phyloP scores from a whole-genome alignment of 2,888 invertebrate species.

The Zonitis immaculata region DNA sequence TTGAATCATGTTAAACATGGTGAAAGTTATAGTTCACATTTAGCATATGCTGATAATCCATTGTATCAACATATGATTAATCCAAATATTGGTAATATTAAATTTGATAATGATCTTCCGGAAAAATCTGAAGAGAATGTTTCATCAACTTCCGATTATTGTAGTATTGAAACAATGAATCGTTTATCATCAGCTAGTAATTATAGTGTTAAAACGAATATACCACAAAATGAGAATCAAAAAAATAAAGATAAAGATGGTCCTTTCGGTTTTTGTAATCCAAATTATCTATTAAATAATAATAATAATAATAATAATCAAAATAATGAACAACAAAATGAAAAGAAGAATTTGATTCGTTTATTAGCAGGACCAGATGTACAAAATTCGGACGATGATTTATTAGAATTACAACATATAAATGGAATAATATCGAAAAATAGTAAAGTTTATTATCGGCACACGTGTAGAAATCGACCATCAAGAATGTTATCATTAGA shows the following conservation, averaged over 20 bases:
- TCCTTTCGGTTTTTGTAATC: conserved; percentile 68
- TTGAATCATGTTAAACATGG: conserved; percentile 50
- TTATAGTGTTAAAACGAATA: conserved; percentile 48
- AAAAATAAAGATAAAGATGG: conserved; percentile 45
- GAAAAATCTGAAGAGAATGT: conserved; percentile 54
- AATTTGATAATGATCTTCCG: conserved; percentile 55
- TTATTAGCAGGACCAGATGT: conserved; percentile 23
- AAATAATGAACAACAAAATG: no score
- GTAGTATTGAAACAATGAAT: conserved; percentile 66
- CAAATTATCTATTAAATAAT: conserved; percentile 61
- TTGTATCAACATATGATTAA: conserved; percentile 55
- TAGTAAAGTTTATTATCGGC: conserved; percentile 43
- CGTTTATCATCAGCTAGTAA: conserved; percentile 52
- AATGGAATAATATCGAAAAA: conserved; percentile 39
- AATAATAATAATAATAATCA: no score
- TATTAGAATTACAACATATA: conserved; percentile 42
- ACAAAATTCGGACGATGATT: conserved; percentile 31
- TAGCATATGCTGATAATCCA: conserved; percentile 49
- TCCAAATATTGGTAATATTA: conserved; percentile 57
- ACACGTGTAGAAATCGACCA: conserved; percentile 42
- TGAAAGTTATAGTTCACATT: conserved; percentile 55
- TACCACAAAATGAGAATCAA: conserved; percentile 41
- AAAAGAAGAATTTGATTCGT: conserved; percentile 27
- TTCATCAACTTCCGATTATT: conserved; percentile 72
- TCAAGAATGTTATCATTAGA: conserved; percentile 50